Percentiles rank a stretch among this genome's conserved stretches.
Conservation (phyloP, 2,888 invertebrate species). For the Oscheius sp. region DNA sequence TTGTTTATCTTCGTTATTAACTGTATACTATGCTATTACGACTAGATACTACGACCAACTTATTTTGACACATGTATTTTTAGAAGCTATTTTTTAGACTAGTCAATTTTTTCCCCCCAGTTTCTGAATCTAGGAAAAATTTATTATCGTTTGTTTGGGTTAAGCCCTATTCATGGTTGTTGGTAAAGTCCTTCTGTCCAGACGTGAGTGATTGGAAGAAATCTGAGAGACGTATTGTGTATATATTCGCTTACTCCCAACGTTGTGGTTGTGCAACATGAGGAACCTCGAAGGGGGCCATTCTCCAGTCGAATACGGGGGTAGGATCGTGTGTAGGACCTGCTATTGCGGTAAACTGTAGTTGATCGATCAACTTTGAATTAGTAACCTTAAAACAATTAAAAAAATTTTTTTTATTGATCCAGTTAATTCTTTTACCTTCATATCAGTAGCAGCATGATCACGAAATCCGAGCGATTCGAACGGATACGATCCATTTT, state of each 20-base stretch:
- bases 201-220: slow-evolving; percentile 38
- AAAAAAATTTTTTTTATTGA: too few species aligned
- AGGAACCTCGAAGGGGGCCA: slow-evolving; percentile 75
- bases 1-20: too few species aligned
- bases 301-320: slow-evolving; percentile 82
- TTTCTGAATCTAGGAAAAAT: too few species aligned
- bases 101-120: too few species aligned
- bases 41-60: too few species aligned
- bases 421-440: too few species aligned
- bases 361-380: slow-evolving; percentile 57
- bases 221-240: slow-evolving; percentile 31
- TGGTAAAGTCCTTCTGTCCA: too few species aligned
- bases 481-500: slow-evolving; percentile 80
- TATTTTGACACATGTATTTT: too few species aligned
- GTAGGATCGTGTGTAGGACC: slow-evolving; percentile 76
- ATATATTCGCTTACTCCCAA: slow-evolving; percentile 36
- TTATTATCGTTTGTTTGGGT: too few species aligned
- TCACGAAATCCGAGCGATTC: slow-evolving; percentile 77
- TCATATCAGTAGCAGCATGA: slow-evolving; percentile 80
- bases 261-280: slow-evolving; percentile 44
- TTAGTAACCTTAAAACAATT: slow-evolving; percentile 59
- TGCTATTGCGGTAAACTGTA: slow-evolving; percentile 76
- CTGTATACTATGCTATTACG: too few species aligned
- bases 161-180: too few species aligned
- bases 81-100: too few species aligned